phyloP scores from a whole-genome alignment of 2,113 vertebrate genomes.

The Athene noctua region DNA sequence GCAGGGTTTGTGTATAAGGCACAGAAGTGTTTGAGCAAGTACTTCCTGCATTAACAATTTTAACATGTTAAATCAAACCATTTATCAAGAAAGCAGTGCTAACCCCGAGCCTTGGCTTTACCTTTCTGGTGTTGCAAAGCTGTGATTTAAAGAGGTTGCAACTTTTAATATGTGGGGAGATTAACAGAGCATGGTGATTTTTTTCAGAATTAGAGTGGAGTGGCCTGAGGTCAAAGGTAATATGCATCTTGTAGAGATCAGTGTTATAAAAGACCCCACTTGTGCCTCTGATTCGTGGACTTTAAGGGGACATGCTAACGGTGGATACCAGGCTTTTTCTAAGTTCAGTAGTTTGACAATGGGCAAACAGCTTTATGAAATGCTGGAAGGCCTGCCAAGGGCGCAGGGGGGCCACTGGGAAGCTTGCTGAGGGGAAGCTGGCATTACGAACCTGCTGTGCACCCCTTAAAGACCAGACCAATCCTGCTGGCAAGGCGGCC shows the following conservation, averaged over 20 bases:
- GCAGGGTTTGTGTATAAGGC: background rate
- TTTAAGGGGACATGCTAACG: background rate
- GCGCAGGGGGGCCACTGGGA: background rate
- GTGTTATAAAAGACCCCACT: background rate
- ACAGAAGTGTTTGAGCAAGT: background rate
- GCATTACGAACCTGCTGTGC: background rate
- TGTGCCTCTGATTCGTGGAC: background rate
- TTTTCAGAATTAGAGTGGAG: background rate
- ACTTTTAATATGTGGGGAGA: background rate
- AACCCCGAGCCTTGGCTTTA: background rate
- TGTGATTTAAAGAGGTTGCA: background rate
- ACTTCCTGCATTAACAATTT: background rate
- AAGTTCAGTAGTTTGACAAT: background rate
- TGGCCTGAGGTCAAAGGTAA: background rate
- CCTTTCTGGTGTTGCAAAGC: background rate
- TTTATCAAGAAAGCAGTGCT: background rate
- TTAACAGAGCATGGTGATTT: background rate
- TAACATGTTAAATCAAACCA: background rate
- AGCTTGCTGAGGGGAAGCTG: background rate
- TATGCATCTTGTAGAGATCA: background rate
- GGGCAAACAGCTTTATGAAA: background rate
- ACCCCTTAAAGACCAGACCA: accelerated
- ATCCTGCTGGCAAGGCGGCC: background rate
- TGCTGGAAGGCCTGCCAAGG: background rate
- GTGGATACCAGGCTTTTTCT: background rate